A percentile compares a stretch with the other conserved stretches of the same genome.
These are phyloP conservation scores for Argopecten irradians DNA, from an alignment of 1,140 invertebrate species.

Conservation along the genomic window DNA sequence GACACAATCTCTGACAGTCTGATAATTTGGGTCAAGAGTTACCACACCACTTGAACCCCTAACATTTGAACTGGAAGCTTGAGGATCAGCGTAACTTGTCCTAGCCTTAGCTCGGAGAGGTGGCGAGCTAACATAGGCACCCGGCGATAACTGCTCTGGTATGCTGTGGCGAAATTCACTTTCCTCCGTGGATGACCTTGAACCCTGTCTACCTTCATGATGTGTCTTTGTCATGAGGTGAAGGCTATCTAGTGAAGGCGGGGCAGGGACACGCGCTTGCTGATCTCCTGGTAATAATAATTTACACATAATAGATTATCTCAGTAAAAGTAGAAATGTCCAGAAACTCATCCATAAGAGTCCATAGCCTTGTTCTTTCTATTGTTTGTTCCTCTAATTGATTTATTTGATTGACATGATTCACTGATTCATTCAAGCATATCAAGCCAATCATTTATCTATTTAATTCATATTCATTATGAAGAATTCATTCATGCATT, in stretches of 20 bases:
- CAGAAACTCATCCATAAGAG: too few relatives aligned
- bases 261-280: slow-evolving; percentile 52
- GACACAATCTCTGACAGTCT: slow-evolving; percentile 59
- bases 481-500: too few relatives aligned
- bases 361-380: too few relatives aligned
- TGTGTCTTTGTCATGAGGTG: slow-evolving; percentile 60
- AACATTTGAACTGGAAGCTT: neutral
- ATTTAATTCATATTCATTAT: too few relatives aligned
- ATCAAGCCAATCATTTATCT: too few relatives aligned
- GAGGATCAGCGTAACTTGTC: neutral
- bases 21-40: slow-evolving; percentile 62
- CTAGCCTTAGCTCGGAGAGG: neutral
- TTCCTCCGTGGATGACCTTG: slow-evolving; percentile 14
- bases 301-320: neutral
- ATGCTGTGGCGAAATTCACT: neutral
- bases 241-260: slow-evolving; percentile 68
- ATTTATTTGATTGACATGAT: too few relatives aligned
- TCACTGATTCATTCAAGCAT: too few relatives aligned
- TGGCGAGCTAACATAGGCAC: neutral
- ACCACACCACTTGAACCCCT: neutral
- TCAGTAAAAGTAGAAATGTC: too few relatives aligned
- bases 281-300: slow-evolving; percentile 29
- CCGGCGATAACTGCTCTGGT: neutral
- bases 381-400: too few relatives aligned
- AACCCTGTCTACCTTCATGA: neutral